Evolutionary conservation across 37 sponge, comb jelly and placozoan species (phyloP), one percentile per base, ranked within the genome.

Genomic region (Agelas oroides): DNA sequence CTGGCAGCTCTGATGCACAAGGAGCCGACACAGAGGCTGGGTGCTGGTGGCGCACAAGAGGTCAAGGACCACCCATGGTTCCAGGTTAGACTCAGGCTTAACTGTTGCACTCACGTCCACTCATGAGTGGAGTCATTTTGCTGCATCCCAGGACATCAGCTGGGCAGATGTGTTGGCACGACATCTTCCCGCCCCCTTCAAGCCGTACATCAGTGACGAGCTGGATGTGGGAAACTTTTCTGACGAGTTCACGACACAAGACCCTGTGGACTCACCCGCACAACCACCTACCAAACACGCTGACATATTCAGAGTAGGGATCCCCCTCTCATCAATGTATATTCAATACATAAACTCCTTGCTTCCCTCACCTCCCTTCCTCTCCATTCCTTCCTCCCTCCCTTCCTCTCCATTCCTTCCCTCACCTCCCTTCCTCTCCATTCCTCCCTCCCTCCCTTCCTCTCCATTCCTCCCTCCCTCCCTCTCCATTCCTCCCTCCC

Each of bases 191-290:
- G 52, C 96, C 3, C 98, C 98, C 37, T 95, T 97, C 84, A 75
- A 78, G 23, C 98, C 98, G 1, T 80, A 83, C 53, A 82, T 97
- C 21, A n/a, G 77, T 25, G 85, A 60, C 39, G 98, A 95, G 53
- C 53, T 92, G 83, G 98, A 97, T 77, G 89, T 88, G 24, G 80
- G 94, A 1, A 95, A 97, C 88, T 97, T 97, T 88, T 81, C 98
- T 0, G 92, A 91, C 53, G 96, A 97, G 76, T 97, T 97, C 85
- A 97, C 98, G 19, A 69, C 65, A 20, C 90, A 89, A 71, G 76
- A 75, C 16, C 94, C 96, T 0, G 81, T 90, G 18, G 96, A 95
- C 66, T 97, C 98, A 23, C 98, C 98, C 0, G 94, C 96, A 3
- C 84, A 78, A 36, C 87, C 86, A 15, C 92, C 94, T n/a, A 55